Base-by-base conservation (phyloP, 2,113 vertebrate genomes). In the Phocoena sinus region DNA sequence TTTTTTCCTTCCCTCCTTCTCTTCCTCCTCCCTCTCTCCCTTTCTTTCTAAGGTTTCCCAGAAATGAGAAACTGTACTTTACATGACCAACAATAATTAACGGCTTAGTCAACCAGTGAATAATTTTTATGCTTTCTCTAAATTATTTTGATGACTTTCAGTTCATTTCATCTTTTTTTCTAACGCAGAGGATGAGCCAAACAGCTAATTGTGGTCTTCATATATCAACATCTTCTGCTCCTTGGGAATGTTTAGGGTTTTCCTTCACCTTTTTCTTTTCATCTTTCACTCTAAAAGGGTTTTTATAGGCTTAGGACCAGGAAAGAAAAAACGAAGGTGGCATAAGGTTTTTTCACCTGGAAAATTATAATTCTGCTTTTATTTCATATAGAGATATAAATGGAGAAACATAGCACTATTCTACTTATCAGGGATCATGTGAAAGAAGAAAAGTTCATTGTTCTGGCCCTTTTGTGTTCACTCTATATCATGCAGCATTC, bases 301-400 rank as follows among this genome's bases (percentile, higher is more conserved):
- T 85, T 83, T 85, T 41, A 50, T 31, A 94, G n/a, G 44, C 7
- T 88, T 60, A 7, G 3, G 56, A 50, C 71, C 41, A 84, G 26
- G 26, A 47, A 26, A 1, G 28, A 68, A 33, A 44, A 33, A 6
- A 62, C 63, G 68, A 63, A 47, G 68, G 41, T 17, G 25, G 7
- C 5, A 18, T 74, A 68, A n/a, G 53, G 8, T 21, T 94, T 94
- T 95, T 82, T 96, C n/a, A 41, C 60, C 36, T 25, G 44, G 65
- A 79, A 88, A 91, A 80, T 83, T 63, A 25, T 41, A 93, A 93
- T 96, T 90, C 13, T 96, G 33, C 53, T 96, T 95, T 97, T 91
- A 85, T 95, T 95, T 93, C 38, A 53, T 4, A 23, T 70, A 70
- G 33, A 85, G 31, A 76, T 87, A 70, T 70, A 76, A 92, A 95